Conservation (phyloP, 2,113 vertebrate species). For the Scalopus aquaticus region DNA sequence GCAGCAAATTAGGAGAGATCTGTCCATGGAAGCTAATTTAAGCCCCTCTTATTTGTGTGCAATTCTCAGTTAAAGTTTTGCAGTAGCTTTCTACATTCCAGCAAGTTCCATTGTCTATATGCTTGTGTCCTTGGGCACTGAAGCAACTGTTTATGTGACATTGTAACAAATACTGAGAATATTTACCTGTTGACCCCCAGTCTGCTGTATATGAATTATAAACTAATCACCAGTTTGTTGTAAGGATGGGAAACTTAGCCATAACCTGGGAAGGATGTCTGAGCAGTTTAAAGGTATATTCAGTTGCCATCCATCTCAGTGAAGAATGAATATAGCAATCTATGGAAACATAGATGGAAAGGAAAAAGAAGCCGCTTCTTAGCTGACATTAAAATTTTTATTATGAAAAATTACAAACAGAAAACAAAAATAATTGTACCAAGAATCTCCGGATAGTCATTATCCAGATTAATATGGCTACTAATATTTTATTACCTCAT, state of each 20-base stretch:
- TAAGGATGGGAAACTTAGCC: background rate
- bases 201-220: background rate
- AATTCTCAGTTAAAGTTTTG: background rate
- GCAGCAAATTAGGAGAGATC: background rate
- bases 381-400: background rate
- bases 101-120: background rate
- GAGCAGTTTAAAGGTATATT: background rate
- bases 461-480: background rate
- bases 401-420: constrained; percentile 1
- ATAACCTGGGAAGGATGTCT: too few species aligned
- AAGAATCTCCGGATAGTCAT: background rate
- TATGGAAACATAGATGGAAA: background rate
- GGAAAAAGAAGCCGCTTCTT: background rate
- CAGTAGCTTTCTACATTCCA: background rate
- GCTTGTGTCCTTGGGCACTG: background rate
- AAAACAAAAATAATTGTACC: background rate
- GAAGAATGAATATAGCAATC: background rate
- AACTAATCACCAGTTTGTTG: background rate
- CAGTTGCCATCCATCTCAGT: background rate
- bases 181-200: background rate
- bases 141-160: background rate
- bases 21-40: background rate
- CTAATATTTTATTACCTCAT: background rate
- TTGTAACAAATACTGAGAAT: background rate
- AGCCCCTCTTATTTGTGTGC: background rate